Evolutionary conservation across 1,140 invertebrate genomes (phyloP).

Genomic region (Aphelenchoides avenae): DNA sequence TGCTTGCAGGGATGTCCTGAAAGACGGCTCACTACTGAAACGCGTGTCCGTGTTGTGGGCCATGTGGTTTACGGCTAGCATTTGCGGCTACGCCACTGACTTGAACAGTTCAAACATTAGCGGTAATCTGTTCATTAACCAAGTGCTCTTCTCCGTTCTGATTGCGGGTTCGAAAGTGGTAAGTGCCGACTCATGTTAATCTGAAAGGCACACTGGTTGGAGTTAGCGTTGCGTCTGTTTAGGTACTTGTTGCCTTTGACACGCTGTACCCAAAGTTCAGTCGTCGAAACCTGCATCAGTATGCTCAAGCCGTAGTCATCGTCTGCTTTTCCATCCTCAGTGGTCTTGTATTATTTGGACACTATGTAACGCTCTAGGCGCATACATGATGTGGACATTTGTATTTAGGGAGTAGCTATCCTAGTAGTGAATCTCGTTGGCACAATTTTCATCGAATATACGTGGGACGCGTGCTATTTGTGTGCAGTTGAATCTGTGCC

Average conservation of each 20-base stretch:
- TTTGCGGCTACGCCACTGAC: conserved; percentile 57
- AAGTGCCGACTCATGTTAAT: background rate
- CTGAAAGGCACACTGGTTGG: background rate
- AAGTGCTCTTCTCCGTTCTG: conserved; percentile 53
- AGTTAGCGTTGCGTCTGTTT: conserved; percentile 10
- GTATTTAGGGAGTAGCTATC: conserved; percentile 45
- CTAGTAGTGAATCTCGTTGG: conserved; percentile 52
- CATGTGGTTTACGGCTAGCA: conserved; percentile 50
- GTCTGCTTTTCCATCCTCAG: conserved; percentile 54
- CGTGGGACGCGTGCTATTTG: conserved; percentile 56
- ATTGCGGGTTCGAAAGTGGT: conserved; percentile 56
- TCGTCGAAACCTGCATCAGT: conserved; percentile 51
- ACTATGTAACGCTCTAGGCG: no score
- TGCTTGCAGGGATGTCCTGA: conserved; percentile 32
- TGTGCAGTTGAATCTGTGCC: no score
- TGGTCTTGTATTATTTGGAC: conserved; percentile 35
- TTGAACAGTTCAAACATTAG: conserved; percentile 51
- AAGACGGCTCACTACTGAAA: conserved; percentile 31
- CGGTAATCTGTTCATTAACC: conserved; percentile 55
- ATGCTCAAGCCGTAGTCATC: conserved; percentile 44
- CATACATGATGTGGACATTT: no score
- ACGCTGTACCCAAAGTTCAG: conserved; percentile 39
- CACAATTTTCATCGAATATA: conserved; percentile 55
- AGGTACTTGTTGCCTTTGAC: conserved; percentile 42
- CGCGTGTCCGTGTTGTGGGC: conserved; percentile 38